These are phyloP conservation scores for Periophthalmodon schlosseri DNA, from an alignment of 2,113 vertebrate species.

Conservation along the genomic window DNA sequence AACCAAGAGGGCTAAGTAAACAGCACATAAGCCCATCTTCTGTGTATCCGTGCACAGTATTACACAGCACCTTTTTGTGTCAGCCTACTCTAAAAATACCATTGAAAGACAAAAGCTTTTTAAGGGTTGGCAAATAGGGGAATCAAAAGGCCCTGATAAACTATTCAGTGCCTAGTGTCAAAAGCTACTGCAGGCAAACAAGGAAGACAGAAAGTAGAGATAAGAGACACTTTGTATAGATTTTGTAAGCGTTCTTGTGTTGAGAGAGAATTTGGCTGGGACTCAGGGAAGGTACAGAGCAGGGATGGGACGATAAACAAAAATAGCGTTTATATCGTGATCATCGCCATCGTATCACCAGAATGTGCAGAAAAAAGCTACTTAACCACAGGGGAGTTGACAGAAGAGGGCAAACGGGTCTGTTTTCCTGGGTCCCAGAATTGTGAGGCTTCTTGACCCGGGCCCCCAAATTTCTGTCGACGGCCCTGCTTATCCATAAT, in stretches of 20 bases:
- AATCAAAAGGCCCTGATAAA: conserved; percentile 64
- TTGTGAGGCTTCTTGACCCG: too few species aligned
- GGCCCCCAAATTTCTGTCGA: too few species aligned
- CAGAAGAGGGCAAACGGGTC: too few species aligned
- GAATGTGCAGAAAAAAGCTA: too few species aligned
- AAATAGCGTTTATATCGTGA: too few species aligned
- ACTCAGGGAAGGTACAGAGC: conserved; percentile 13
- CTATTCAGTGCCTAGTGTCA: conserved; percentile 71
- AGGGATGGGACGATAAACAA: too few species aligned
- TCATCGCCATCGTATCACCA: too few species aligned
- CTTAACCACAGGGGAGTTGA: too few species aligned
- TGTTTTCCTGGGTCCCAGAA: too few species aligned
- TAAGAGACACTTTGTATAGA: conserved; percentile 35
- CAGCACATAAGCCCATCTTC: conserved; percentile 30
- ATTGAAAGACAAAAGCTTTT: conserved; percentile 57
- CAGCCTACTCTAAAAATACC: conserved; percentile 59
- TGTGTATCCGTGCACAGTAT: conserved; percentile 35
- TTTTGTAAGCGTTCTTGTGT: conserved; percentile 28
- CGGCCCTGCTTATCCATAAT: too few species aligned
- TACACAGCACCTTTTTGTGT: conserved; percentile 44
- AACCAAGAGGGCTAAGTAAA: conserved; percentile 26
- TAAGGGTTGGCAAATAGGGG: conserved; percentile 39
- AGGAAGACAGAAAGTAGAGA: conserved; percentile 27
- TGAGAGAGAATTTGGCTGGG: conserved; percentile 37
- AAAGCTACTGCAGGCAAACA: conserved; percentile 58